phyloP scores from a whole-genome alignment of 2,797 vertebrate species.

The Diplodus puntazzo region DNA sequence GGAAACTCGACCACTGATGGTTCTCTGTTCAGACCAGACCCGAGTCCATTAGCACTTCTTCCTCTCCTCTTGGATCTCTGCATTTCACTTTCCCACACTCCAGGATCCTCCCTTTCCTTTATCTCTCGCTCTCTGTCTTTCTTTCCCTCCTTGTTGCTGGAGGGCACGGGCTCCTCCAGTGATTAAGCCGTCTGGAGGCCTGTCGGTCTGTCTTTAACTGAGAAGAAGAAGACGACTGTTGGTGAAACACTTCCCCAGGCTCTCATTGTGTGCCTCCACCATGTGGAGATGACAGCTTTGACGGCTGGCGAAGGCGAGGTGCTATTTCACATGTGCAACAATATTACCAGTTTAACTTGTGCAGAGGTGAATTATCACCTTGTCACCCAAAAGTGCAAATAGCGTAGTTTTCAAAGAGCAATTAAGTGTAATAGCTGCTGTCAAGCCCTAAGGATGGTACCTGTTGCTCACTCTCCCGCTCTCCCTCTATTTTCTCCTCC shows the following conservation, averaged over 20 bases:
- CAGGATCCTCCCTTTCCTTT: conserved; percentile 62
- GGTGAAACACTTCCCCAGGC: conserved; percentile 66
- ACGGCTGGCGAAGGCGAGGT: conserved; percentile 81
- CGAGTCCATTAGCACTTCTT: conserved; percentile 21
- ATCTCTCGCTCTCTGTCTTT: conserved; percentile 58
- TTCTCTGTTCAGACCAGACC: conserved; percentile 31
- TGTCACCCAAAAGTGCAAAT: conserved; percentile 93
- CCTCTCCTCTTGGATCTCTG: conserved; percentile 42
- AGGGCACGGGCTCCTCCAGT: conserved; percentile 71
- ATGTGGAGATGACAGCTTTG: conserved; percentile 73
- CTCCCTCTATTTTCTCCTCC: conserved; percentile 44
- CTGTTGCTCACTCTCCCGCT: conserved; percentile 81
- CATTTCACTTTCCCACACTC: conserved; percentile 75
- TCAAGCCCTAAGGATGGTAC: conserved; percentile 90
- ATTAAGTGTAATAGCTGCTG: conserved; percentile 96
- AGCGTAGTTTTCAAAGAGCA: conserved; percentile 91
- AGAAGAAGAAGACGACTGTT: conserved; percentile 75
- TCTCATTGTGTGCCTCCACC: conserved; percentile 56
- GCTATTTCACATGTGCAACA: conserved; percentile 88
- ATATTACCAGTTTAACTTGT: conserved; percentile 91
- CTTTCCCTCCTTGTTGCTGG: conserved; percentile 70
- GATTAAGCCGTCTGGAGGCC: conserved; percentile 79
- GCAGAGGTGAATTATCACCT: conserved; percentile 95
- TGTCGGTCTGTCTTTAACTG: conserved; percentile 72
- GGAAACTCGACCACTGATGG: conserved; percentile 27